Base-by-base conservation (phyloP, 2,888 invertebrate genomes). In the Poecilobothrus nobilitatus region DNA sequence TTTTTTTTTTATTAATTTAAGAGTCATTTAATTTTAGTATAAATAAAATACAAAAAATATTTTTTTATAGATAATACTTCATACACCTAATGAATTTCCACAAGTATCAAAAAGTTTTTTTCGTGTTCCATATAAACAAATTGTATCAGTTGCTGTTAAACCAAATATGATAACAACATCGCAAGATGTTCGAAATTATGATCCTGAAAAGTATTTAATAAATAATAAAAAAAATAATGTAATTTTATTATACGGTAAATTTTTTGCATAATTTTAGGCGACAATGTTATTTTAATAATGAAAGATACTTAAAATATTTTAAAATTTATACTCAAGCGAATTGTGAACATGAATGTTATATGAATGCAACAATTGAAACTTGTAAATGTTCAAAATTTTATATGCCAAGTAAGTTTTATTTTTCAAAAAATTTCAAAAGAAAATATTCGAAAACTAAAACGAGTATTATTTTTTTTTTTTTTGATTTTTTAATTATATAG, bases 361-460 rank as follows among this genome's bases (percentile, higher is more conserved):
- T 89, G 1, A 89, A 90, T 79, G 88, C 84, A 73, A 90, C 90
- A 0, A 78, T 86, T 63, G 79, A 78, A 18, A 82, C 81, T 73
- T 90, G 90, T 76, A 86, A 85, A 10, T 90, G 90, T 75, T 89
- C 89, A 8, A 87, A 88, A 74, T 89, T 88, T 74, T 87, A 89
- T 68, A 88, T 90, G 88, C 90, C 89, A 37, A 76, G 80, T 22
- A 76, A 37, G 18, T 18, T 21, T 63, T 22, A 21, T 53, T 53
- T 4, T 53, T 53, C 18, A 53, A 53, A 53, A 12, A 41, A 12
- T 8, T 41, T 41, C n/a, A n/a, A n/a, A n/a, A n/a, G 6, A 8
- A 37, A 37, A 8, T 37, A 8, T 37, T 8, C 37, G 6, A 27
- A 27, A 27, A 41, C 15, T 41, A 6, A 41, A 83, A 83, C 65